Conservation (phyloP, 2,888 invertebrate species). For the Ctena decussata region DNA sequence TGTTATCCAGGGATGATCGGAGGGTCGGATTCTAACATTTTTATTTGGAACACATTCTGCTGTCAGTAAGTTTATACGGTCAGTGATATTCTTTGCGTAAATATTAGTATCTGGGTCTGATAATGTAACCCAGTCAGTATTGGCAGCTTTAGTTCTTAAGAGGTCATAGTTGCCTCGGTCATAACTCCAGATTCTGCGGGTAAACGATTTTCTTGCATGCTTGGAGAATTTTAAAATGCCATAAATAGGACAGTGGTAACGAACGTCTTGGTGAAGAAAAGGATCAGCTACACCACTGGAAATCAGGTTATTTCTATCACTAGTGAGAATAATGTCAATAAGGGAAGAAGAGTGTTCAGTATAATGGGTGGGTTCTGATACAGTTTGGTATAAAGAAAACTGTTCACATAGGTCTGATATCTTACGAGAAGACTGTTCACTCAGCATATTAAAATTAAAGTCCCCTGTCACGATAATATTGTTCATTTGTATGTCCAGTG, state of each 20-base stretch:
- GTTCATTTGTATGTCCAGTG: not conserved
- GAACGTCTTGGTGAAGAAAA: not conserved
- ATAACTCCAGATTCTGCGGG: not conserved
- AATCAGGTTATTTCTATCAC: not conserved
- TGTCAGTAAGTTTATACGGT: not conserved
- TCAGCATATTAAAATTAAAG: not conserved
- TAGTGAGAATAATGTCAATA: not conserved
- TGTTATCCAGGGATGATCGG: not conserved
- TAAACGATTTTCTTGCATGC: not conserved
- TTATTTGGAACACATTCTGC: not conserved
- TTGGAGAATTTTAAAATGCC: not conserved
- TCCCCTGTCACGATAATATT: not conserved
- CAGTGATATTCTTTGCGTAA: not conserved
- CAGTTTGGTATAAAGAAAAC: not conserved
- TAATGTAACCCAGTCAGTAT: not conserved
- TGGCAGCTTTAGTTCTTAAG: not conserved
- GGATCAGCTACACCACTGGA: not conserved
- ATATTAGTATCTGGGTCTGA: not conserved
- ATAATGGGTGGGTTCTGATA: not conserved
- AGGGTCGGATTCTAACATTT: not conserved
- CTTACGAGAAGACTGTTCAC: not conserved
- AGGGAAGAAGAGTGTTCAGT: not conserved
- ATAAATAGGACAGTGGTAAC: not conserved
- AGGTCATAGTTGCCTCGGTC: not conserved
- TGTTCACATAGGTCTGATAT: not conserved